phyloP scores from a whole-genome alignment of 2,113 vertebrate genomes.

The Crotalus horridus region DNA sequence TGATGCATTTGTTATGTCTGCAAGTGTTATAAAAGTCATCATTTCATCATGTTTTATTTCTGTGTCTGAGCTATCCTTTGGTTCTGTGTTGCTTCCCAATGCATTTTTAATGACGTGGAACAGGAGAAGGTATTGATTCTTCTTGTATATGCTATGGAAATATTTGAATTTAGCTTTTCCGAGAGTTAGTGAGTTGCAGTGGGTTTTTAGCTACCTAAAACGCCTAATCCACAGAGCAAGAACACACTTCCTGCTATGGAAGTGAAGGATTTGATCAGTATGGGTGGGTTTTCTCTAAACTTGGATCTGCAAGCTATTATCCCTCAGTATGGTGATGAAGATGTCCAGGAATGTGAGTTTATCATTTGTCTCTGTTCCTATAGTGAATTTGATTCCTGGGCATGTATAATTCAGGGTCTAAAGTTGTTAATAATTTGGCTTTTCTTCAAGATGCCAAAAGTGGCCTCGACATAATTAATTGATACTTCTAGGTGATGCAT shows the following conservation, averaged over 20 bases:
- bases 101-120: neutral
- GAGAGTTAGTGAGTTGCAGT: neutral
- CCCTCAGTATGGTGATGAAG: neutral
- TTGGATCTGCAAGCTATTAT: neutral
- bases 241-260: neutral
- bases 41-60: neutral
- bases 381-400: neutral
- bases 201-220: neutral
- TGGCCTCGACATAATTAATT: neutral
- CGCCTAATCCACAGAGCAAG: neutral
- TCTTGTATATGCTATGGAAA: neutral
- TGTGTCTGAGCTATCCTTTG: neutral
- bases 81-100: neutral
- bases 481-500: neutral
- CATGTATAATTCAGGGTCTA: neutral
- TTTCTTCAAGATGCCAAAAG: neutral
- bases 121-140: neutral
- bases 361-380: neutral
- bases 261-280: neutral
- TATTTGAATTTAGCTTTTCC: neutral
- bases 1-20: neutral
- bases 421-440: neutral
- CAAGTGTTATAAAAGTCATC: neutral
- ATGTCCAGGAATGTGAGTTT: neutral
- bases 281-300: neutral